Base-by-base conservation (phyloP, 2,888 invertebrate species). In the Seira sanloemensis region DNA sequence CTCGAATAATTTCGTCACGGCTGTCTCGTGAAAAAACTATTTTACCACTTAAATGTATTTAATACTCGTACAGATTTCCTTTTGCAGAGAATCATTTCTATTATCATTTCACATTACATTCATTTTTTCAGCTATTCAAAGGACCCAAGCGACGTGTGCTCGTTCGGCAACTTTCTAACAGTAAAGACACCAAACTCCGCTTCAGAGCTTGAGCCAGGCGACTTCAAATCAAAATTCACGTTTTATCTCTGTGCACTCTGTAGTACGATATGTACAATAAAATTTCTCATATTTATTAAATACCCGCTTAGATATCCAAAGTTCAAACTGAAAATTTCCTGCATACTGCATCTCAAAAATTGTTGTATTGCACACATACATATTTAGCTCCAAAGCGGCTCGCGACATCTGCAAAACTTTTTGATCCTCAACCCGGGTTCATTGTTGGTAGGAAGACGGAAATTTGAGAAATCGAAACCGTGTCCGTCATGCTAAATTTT, bases 401-500 rank as follows among this genome's bases (percentile, higher is more conserved):
- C 87, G 87, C 87, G 87, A 87, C 87, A 87, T 87, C 87, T 87
- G 87, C 84, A 86, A 86, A 37, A 37, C 37, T 37, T 37, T 37
- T 37, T 37, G n/a, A n/a, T n/a, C 37, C 37, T 54, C 18, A 23
- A 16, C n/a, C 72, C 21, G 46, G 50, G 73, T 75, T 74, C 26
- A 76, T 54, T 67, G 67, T n/a, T 77, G 72, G 71, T 72, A 78
- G 72, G 82, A 84, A 78, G 85, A 71, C 67, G 81, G 77, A 80
- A 85, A 83, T 84, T 77, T 84, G 58, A 78, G 81, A 84, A 86
- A 86, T 85, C 75, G 85, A 83, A 81, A 88, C 86, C 88, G 88
- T 88, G 86, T 85, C 88, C 86, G 88, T 88, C 88, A 88, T 88
- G 88, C 83, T 73, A 73, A 88, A 86, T 86, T 88, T 86, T 86